Base-by-base conservation (phyloP, 2,113 vertebrate genomes). In the Sinocyclocheilus maitianheensis region DNA sequence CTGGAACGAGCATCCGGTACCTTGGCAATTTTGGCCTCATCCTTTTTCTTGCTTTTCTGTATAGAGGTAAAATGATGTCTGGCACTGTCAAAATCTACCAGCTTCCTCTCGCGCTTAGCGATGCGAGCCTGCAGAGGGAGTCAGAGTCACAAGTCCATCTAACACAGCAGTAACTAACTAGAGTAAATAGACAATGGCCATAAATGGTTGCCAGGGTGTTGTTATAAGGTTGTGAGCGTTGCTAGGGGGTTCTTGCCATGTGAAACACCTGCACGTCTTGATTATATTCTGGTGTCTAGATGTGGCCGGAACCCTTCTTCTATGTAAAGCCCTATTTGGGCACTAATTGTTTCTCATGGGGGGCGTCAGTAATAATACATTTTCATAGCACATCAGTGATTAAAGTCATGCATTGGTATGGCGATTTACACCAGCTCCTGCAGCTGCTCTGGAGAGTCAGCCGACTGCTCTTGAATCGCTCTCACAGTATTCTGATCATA, bases 21-120 rank as follows among this genome's bases (percentile, higher is more conserved):
- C 97, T 99, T 99, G 78, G 98, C 97, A 0, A 99, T 98, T 95
- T 99, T 99, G 90, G 95, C 96, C 88, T 99, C 98, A 1, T 99
- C 98, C 92, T 99, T 99, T 95, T 99, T 99, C 93, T 99, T 99
- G 26, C 97, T 97, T 0, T 97, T 97, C 91, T 99, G 98, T 84
- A 99, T 93, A 77, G 97, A 97, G 93, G 96, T 93, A 4, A 96
- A 98, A 89, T 99, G 97, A 91, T 99, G 98, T 86, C 98, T 94
- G 84, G 98, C 98, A 46, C 98, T 99, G 95, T 99, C 98, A 0
- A 96, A 99, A 93, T 99, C 98, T 91, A 99, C 97, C 88, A 99
- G 93, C 92, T 99, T 99, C 92, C 98, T 96, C 60, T 98, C 98
- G 0, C 98, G 95, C 91, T 99, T 99, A 0, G 97, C 97, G 0